Evolutionary conservation across 1,140 invertebrate species (phyloP).

Genomic region (Globodera ellingtonae): DNA sequence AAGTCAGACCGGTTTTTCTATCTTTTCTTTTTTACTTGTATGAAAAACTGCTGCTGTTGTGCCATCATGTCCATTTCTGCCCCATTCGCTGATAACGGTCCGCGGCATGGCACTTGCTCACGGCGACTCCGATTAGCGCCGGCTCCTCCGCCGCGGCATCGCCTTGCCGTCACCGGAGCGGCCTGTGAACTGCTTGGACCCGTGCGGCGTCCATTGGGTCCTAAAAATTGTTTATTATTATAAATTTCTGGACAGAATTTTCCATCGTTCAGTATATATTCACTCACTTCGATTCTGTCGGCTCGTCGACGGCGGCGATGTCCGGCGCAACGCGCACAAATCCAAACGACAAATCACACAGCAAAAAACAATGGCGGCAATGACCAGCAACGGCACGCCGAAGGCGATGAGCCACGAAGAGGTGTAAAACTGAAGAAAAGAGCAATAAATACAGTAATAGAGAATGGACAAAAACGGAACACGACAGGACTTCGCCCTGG

Average conservation of each 20-base stretch:
- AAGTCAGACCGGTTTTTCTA: neutral
- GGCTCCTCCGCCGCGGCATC: neutral
- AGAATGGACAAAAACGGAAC: constrained; percentile 4
- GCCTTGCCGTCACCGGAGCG: neutral
- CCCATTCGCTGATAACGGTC: neutral
- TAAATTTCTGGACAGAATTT: neutral
- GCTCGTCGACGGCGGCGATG: constrained; percentile 8
- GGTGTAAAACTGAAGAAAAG: constrained; percentile 43
- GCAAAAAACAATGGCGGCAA: constrained; percentile 52
- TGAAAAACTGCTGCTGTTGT: constrained; percentile 29
- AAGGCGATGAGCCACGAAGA: constrained; percentile 54
- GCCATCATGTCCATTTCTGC: constrained; percentile 4
- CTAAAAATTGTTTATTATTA: constrained; percentile 20
- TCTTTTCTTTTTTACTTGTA: constrained; percentile 31
- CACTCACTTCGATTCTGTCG: constrained; percentile 14
- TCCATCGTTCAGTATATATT: neutral
- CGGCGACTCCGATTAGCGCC: neutral
- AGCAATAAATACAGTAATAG: neutral
- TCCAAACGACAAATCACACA: constrained; percentile 57
- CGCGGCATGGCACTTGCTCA: constrained; percentile 6
- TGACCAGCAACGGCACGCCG: constrained; percentile 47
- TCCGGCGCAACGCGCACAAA: constrained; percentile 46
- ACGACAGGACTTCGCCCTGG: no score
- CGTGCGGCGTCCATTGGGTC: constrained; percentile 1
- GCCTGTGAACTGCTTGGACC: neutral